Conservation (phyloP, 2,797 vertebrate species). For the Melanotaenia maccullochi region DNA sequence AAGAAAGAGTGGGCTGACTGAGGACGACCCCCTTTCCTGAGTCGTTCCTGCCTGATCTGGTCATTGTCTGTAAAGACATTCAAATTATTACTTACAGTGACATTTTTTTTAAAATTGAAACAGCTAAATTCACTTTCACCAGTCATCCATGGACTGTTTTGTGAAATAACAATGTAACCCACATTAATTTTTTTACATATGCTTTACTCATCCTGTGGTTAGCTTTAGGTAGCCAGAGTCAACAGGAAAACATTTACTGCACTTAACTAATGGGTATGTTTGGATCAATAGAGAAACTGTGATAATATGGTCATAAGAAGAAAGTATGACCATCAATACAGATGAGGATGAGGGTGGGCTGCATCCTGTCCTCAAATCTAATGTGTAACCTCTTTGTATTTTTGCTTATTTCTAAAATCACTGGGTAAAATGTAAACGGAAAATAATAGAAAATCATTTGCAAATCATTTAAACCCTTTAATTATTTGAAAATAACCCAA, state of each 20-base stretch:
- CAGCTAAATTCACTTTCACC: background rate
- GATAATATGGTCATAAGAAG: background rate
- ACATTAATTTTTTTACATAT: background rate
- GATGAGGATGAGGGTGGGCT: slow-evolving; percentile 12
- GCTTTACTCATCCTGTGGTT: background rate
- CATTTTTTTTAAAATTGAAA: background rate
- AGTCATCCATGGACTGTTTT: background rate
- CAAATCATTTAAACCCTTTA: background rate
- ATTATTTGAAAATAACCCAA: too few relatives aligned
- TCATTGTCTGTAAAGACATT: slow-evolving; percentile 87
- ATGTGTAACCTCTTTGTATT: slow-evolving; percentile 6
- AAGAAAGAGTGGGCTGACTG: slow-evolving; percentile 74
- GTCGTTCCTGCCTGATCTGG: slow-evolving; percentile 85
- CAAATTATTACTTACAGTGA: background rate
- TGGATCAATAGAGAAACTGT: background rate
- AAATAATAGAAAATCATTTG: background rate
- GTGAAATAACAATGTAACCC: background rate
- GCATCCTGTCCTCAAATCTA: slow-evolving; percentile 10
- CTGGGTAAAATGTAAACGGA: background rate
- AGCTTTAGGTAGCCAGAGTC: background rate
- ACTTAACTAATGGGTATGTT: background rate
- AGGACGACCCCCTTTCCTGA: slow-evolving; percentile 81
- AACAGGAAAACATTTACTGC: background rate
- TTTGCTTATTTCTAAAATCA: background rate
- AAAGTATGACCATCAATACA: slow-evolving; percentile 19